Conservation (phyloP, 2,888 invertebrate species). For the Oscheius myriophilus region DNA sequence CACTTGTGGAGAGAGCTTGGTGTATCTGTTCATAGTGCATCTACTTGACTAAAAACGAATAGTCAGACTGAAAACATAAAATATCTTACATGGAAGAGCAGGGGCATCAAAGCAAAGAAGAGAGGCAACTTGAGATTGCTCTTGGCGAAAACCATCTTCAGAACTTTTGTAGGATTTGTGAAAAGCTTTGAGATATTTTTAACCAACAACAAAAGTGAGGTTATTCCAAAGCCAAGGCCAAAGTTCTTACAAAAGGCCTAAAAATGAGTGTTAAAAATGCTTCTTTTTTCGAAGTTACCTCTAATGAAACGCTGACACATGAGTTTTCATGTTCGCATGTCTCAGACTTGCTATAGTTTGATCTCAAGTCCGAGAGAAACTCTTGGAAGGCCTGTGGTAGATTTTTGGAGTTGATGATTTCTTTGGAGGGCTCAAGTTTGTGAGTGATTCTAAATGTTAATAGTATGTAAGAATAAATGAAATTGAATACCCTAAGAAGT, state of each 20-base stretch:
- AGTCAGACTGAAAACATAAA: constrained; percentile 73
- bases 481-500: constrained; percentile 37
- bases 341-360: constrained; percentile 42
- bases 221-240: constrained; percentile 68
- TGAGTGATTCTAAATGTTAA: constrained; percentile 35
- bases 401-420: constrained; percentile 39
- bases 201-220: constrained; percentile 37
- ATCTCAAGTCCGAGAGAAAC: constrained; percentile 41
- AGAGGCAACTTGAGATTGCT: constrained; percentile 55
- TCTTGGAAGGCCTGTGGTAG: constrained; percentile 39
- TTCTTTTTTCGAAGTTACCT: constrained; percentile 33
- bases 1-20: constrained; percentile 14
- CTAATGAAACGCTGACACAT: constrained; percentile 56
- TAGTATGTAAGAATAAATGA: not conserved
- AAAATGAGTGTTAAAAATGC: constrained; percentile 30
- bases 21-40: constrained; percentile 73
- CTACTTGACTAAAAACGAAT: constrained; percentile 78
- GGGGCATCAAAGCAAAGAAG: constrained; percentile 61
- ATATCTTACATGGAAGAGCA: constrained; percentile 61
- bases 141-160: constrained; percentile 28
- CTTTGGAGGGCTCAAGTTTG: constrained; percentile 41
- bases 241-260: constrained; percentile 66
- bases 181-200: constrained; percentile 34
- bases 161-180: constrained; percentile 37
- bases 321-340: constrained; percentile 58